Conservation (phyloP, 2,888 invertebrate genomes). For the Drosophila diplacantha region DNA sequence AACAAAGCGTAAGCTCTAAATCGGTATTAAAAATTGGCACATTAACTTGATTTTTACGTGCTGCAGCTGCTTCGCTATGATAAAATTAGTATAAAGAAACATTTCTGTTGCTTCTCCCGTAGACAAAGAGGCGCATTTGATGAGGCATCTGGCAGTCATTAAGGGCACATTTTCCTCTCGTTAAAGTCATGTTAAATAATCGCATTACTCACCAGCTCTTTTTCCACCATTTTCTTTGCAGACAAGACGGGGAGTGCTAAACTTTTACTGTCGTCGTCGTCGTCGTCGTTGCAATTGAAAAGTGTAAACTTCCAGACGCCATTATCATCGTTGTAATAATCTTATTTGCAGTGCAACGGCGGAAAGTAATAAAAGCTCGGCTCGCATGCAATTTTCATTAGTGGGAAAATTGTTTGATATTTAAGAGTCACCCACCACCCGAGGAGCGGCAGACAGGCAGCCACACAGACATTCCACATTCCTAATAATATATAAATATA, state of each 20-base stretch:
- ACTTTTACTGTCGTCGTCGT: conserved; percentile 21
- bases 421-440: conserved; percentile 21
- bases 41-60: neutral
- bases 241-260: conserved; percentile 31
- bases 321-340: conserved; percentile 25
- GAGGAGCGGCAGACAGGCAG: conserved; percentile 19
- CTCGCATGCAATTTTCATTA: conserved; percentile 61
- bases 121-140: neutral
- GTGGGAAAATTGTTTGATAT: conserved; percentile 53
- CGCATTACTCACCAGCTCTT: conserved; percentile 15
- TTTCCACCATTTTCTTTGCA: conserved; percentile 41
- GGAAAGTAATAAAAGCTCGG: conserved; percentile 37
- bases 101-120: neutral
- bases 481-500: conserved; percentile 24
- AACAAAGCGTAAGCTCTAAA: neutral
- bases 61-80: neutral
- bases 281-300: conserved; percentile 23
- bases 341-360: conserved; percentile 37
- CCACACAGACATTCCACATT: conserved; percentile 18
- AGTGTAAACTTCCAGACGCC: conserved; percentile 41
- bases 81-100: conserved; percentile 1
- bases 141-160: conserved; percentile 38
- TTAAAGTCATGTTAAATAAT: conserved; percentile 30
- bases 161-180: conserved; percentile 24
- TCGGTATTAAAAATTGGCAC: neutral